Percentiles rank a stretch among this genome's conserved stretches.
These are phyloP conservation scores for Athripsodes cinereus DNA, from an alignment of 2,888 invertebrate genomes.

Conservation along the genomic window DNA sequence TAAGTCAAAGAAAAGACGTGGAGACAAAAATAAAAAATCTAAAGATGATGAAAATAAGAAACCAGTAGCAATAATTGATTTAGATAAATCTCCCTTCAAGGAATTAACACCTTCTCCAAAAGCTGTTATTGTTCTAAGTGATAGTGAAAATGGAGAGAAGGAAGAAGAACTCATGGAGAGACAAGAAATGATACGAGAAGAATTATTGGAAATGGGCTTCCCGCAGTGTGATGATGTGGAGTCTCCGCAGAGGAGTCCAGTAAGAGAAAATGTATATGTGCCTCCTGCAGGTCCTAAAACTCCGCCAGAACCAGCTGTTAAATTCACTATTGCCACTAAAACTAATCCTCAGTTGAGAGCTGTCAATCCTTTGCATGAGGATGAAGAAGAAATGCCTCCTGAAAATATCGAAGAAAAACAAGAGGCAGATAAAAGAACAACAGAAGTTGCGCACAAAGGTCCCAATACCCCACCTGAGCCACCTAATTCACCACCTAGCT, in stretches of 20 bases:
- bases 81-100: conserved; percentile 79
- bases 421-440: conserved; percentile 29
- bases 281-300: conserved; percentile 62
- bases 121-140: conserved; percentile 76
- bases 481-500: conserved; percentile 61
- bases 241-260: conserved; percentile 28
- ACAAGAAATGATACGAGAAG: conserved; percentile 36
- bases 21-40: conserved; percentile 25
- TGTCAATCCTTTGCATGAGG: conserved; percentile 59
- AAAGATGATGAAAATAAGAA: conserved; percentile 51
- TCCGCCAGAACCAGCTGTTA: conserved; percentile 65
- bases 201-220: conserved; percentile 35
- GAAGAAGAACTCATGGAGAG: conserved; percentile 34
- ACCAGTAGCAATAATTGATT: conserved; percentile 79
- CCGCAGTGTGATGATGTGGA: conserved; percentile 28
- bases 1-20: conserved; percentile 25
- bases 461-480: conserved; percentile 68
- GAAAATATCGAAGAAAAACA: conserved; percentile 29
- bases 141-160: conserved; percentile 63
- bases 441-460: conserved; percentile 49
- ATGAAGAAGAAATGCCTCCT: conserved; percentile 47
- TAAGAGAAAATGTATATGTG: conserved; percentile 29
- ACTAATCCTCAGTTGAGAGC: conserved; percentile 49
- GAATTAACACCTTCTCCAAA: conserved; percentile 75
- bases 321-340: conserved; percentile 53